Conservation (phyloP, 2,888 invertebrate species). For the Drosophila acutilabella region DNA sequence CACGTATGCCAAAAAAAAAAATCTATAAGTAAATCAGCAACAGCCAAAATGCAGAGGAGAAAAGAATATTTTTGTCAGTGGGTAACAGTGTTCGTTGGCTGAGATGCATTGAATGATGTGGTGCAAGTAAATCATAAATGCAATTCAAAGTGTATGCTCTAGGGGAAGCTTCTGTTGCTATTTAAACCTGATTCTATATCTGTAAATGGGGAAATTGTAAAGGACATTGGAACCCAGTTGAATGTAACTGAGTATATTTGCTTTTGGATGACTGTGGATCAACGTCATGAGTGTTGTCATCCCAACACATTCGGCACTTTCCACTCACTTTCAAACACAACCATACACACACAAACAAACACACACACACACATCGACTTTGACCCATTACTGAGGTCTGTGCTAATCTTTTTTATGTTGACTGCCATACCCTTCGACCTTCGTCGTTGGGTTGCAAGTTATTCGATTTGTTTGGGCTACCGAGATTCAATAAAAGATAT, state of each 20-base stretch:
- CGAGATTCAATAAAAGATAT: constrained; percentile 75
- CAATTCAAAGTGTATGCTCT: constrained; percentile 29
- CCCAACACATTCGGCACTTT: constrained; percentile 18
- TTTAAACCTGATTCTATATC: constrained; percentile 4
- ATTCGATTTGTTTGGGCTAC: constrained; percentile 46
- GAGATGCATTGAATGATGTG: constrained; percentile 29
- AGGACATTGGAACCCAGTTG: constrained; percentile 9
- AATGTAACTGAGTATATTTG: constrained; percentile 22
- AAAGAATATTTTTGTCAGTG: background rate
- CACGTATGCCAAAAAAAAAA: constrained; percentile 65
- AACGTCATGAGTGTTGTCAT: constrained; percentile 65
- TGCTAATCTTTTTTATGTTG: constrained; percentile 69
- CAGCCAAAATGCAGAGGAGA: constrained; percentile 50
- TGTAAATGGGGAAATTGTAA: constrained; percentile 1
- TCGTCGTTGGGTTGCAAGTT: constrained; percentile 23
- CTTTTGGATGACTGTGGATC: constrained; percentile 26
- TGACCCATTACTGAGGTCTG: constrained; percentile 64
- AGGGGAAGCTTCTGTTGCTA: constrained; percentile 8
- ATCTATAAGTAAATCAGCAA: constrained; percentile 69
- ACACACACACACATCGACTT: constrained; percentile 36
- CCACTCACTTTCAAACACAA: background rate
- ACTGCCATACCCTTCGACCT: constrained; percentile 16
- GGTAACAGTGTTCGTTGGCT: background rate
- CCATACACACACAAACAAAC: constrained; percentile 9
- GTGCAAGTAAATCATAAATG: constrained; percentile 25